Evolutionary conservation across 2,113 vertebrate genomes (phyloP), one percentile per base, ranked within the genome.

Genomic region (Pangasianodon hypophthalmus): DNA sequence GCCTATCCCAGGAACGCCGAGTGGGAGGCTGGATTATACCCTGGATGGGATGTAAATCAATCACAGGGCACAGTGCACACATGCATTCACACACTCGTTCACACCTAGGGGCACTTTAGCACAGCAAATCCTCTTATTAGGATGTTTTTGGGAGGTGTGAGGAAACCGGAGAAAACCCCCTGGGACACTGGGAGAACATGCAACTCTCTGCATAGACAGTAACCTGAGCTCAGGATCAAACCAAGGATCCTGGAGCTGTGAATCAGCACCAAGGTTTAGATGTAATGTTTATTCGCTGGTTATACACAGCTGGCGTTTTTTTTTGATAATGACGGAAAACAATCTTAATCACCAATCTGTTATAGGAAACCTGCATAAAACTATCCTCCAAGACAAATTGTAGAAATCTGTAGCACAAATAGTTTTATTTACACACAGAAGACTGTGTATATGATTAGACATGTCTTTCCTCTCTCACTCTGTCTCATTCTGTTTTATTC

Each of bases 391-490:
- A 11, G 19, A 1, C 73, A 77, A 77, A 73, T 7, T 77, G 73
- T 16, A 37, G 9, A 75, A 41, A 75, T 37, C 4, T 48, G 4
- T 29, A 80, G 77, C 46, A 6, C 46, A 26, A 29, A 26, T 14
- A 80, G 29, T 32, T 64, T 80, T 81, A 26, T 67, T 87, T 60
- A 87, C 54, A 48, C 16, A 87, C n/a, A 75, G 44, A 75, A 62
- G n/a, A 11, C 58, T 26, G 62, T 26, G 73, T 52, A 46, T 19
- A n/a, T 58, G 41, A 50, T 46, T 67, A 6, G 24, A 44, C n/a
- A 11, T 26, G 41, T 64, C 56, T 71, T 32, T 86, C 29, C 26
- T 79, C 24, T 60, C 37, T 62, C 24, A 50, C 62, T 69, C 46
- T 10, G 6, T 69, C 60, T 85, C 60, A 64, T 44, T 77, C 71